phyloP scores from a whole-genome alignment of 2,797 vertebrate genomes.

The Avahi laniger region DNA sequence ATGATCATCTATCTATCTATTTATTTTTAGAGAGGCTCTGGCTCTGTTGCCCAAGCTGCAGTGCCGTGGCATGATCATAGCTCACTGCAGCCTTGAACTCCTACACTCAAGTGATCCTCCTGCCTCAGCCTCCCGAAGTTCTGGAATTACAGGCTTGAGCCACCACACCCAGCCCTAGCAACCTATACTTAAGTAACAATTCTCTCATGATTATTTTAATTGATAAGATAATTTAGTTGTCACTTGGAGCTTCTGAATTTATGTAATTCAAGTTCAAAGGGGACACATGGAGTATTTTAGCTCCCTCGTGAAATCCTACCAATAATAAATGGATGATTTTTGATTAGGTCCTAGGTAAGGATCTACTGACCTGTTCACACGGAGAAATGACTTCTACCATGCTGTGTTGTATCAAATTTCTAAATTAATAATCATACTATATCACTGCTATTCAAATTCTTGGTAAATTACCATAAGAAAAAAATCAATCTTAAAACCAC shows the following conservation, averaged over 20 bases:
- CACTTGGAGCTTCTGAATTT: not conserved
- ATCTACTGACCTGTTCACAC: not conserved
- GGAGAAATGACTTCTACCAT: not conserved
- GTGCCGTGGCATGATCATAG: not conserved
- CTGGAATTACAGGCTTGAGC: not conserved
- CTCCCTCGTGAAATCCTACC: not conserved
- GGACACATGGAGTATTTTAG: not conserved
- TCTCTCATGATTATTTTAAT: not conserved
- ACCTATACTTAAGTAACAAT: not conserved
- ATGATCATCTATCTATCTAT: not conserved
- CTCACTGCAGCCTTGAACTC: not conserved
- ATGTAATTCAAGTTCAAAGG: not conserved
- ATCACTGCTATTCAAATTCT: not conserved
- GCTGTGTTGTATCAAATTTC: not conserved
- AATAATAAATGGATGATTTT: not conserved
- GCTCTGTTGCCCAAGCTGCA: not conserved
- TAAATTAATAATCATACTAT: not conserved
- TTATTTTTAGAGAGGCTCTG: not conserved
- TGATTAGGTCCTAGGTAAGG: not conserved
- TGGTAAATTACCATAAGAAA: not conserved
- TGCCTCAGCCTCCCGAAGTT: not conserved
- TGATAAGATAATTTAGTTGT: not conserved
- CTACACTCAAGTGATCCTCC: not conserved
- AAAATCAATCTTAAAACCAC: not conserved
- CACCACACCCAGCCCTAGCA: not conserved